Conservation (phyloP, 1,140 invertebrate genomes). For the Drosophila carrolli region DNA sequence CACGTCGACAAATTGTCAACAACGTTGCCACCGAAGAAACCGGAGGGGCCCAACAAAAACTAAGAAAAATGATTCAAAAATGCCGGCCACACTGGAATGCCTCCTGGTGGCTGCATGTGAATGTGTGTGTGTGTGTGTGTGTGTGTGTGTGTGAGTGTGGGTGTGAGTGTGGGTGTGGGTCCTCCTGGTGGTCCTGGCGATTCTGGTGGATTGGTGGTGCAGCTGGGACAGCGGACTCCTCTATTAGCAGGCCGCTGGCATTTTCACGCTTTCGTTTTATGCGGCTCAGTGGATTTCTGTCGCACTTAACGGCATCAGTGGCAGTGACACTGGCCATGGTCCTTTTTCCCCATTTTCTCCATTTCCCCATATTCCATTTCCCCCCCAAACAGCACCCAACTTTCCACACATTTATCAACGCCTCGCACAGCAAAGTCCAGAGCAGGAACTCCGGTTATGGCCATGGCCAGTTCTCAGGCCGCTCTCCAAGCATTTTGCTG, state of each 20-base stretch:
- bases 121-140: not conserved
- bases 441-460: slow-evolving; percentile 31
- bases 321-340: slow-evolving; percentile 39
- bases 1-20: slow-evolving; percentile 82
- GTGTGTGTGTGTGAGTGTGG: not conserved
- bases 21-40: slow-evolving; percentile 70
- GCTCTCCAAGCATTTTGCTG: slow-evolving; percentile 31
- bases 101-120: slow-evolving; percentile 8
- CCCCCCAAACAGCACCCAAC: not conserved
- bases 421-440: slow-evolving; percentile 45
- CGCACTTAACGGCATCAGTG: slow-evolving; percentile 67
- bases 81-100: slow-evolving; percentile 36
- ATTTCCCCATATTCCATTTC: not conserved
- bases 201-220: slow-evolving; percentile 29
- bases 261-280: slow-evolving; percentile 75
- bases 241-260: slow-evolving; percentile 70
- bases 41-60: slow-evolving; percentile 33
- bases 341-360: slow-evolving; percentile 7
- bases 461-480: slow-evolving; percentile 26
- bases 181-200: too few species aligned
- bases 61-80: slow-evolving; percentile 53
- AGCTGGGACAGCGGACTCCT: slow-evolving; percentile 12
- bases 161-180: not conserved
- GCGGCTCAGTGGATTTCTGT: slow-evolving; percentile 73
- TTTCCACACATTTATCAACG: slow-evolving; percentile 69